Base-by-base conservation (phyloP, 1,140 invertebrate species). In the Eupristina koningsbergeri region DNA sequence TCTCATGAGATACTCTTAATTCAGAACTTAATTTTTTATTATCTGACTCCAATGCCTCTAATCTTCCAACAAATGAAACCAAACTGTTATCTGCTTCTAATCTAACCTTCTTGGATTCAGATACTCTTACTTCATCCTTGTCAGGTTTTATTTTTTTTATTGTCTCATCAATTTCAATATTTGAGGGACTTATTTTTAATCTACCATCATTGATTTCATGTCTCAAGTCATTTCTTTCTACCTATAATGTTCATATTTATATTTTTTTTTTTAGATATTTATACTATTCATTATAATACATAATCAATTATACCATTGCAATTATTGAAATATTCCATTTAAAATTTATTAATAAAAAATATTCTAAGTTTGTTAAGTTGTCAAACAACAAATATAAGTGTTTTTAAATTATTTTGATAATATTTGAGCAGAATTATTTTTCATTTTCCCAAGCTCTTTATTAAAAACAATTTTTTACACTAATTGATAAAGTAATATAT, bases 61-160 rank as follows among this genome's bases (percentile, higher is more conserved):
- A 50, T 34, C 87, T 83, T 34, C 81, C 85, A 3, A 86, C 73
- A 1, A 91, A 50, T 22, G 86, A 84, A 5, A 86, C 79, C 0
- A 84, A 47, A 73, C 90, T 87, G 17, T 83, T 84, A 26, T 86
- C 87, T 1, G 87, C 84, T 61, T 90, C 92, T 3, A 91, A 64
- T 0, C 91, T 86, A 5, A 92, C 92, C 80, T 93, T 92, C 45
- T 92, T 92, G 19, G 91, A 91, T 31, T 92, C 92, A 0, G 91
- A 92, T 0, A 90, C 91, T 11, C 90, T 92, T n/a, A 94, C 88
- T 26, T 94, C 91, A 53, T 94, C 93, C 73, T 94, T 95, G 41
- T 94, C 94, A 92, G 90, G 80, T 94, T 93, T 39, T 8, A 75
- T 34, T 31, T 93, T 87, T 45, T 90, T 88, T 2, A 92, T 83